Conservation (phyloP, 2,113 vertebrate species). For the Xiphias gladius region DNA sequence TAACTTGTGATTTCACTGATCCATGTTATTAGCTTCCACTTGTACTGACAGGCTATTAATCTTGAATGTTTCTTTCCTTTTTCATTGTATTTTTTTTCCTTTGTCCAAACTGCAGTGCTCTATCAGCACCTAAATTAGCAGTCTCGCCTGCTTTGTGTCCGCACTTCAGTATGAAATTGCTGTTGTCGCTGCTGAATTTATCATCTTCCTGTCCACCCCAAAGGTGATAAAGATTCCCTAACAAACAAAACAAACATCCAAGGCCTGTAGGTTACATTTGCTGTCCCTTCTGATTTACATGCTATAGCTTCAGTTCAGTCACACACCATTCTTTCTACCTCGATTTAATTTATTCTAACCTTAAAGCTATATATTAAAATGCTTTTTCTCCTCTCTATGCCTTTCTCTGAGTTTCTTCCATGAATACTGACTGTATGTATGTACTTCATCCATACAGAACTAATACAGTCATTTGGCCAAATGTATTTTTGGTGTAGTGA, state of each 20-base stretch:
- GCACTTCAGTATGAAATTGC: slow-evolving; percentile 73
- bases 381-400: neutral
- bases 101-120: slow-evolving; percentile 38
- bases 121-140: slow-evolving; percentile 68
- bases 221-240: slow-evolving; percentile 58
- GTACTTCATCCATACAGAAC: too few relatives aligned
- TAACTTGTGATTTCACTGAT: slow-evolving; percentile 83
- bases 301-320: neutral
- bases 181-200: slow-evolving; percentile 71
- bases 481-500: neutral
- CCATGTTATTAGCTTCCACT: slow-evolving; percentile 84
- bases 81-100: slow-evolving; percentile 30
- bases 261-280: neutral
- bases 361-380: neutral
- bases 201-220: slow-evolving; percentile 59
- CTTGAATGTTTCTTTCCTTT: slow-evolving; percentile 64
- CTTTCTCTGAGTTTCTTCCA: neutral
- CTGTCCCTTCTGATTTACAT: neutral
- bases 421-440: neutral
- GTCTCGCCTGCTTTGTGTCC: slow-evolving; percentile 56
- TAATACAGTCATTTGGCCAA: too few relatives aligned
- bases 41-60: slow-evolving; percentile 84
- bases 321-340: neutral
- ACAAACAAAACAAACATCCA: slow-evolving; percentile 38
- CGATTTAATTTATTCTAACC: neutral